Evolutionary conservation across 2,888 invertebrate species (phyloP), one percentile per base, ranked within the genome.

Genomic region (Dione vanillae): DNA sequence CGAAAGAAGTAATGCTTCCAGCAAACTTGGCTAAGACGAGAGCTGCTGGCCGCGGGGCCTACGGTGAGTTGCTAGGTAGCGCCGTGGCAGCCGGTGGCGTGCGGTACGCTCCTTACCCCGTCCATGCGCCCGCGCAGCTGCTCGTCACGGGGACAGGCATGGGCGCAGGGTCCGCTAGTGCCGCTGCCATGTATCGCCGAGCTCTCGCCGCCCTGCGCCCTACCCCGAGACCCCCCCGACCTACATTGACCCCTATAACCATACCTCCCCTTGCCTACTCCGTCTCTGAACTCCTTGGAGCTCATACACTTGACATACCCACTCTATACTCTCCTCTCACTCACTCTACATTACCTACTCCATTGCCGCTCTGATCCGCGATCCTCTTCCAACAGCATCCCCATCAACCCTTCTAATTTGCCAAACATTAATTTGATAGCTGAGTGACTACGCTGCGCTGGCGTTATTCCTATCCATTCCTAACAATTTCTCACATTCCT

Each of bases 1-100:
- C 99, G 78, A 99, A 99, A 95, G 99, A 99, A 95, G 99, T 99
- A 85, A 99, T 99, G 99, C 96, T 99, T 88, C 99, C 99, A 85
- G 97, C 98, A 82, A 98, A 98, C 94, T 94, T 98, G 94, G 98
- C 98, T 86, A 98, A 98, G 95, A 98, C 98, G 94, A 96, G 98
- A 91, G 98, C 98, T 90, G 97, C 98, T 85, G 97, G 97, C 83
- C 96, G 98, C 94, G 97, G 98, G 94, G 97, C 98, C 95, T 98
- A 98, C 96, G 98, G 98, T 98, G 98, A 98, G 98, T 98, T 97
- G 95, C 96, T 97, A 95, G 96, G 96, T 94, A 95, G 95, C 93
- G 94, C 94, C 89, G 93, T 95, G 91, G 87, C 94, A 89, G 89
- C 94, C 67, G 89, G 91, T 65, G 90, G 94, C 74, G 95, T 87